Evolutionary conservation across 2,888 invertebrate species (phyloP), one percentile per base, ranked within the genome.

Genomic region (Zhuqinia jingwanae): DNA sequence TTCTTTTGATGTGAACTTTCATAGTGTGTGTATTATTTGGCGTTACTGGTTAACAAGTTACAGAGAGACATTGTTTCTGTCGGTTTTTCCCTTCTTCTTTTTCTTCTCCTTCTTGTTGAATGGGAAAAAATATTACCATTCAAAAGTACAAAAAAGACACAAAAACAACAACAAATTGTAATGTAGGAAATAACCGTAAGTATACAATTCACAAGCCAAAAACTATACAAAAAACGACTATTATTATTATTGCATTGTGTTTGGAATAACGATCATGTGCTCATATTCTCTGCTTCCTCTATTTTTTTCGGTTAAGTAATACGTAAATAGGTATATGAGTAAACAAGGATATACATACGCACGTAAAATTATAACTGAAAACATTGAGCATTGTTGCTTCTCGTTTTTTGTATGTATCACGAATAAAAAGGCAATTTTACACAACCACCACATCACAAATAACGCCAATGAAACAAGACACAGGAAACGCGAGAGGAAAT

Each of bases 221-320:
- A 36, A 36, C 36, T 36, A 36, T 36, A 36, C 36, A 36, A 68
- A 68, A 65, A 65, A 65, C 17, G 25, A 68, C 36, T 68, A 36
- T 20, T 36, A 42, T 68, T 68, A 68, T 68, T 68, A 68, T 68
- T 68, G 45, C 68, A 42, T 68, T 45, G 42, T 42, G 68, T 68
- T 68, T 68, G 68, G 68, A 68, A 68, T 68, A 45, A 45, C 68
- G 68, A 68, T 45, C 22, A 11, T 42, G 45, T 36, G 3, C 36
- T 36, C 8, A 6, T 36, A 3, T 36, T 6, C 8, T 36, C 20
- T 68, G 10, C 68, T 42, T 42, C 42, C 68, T 15, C 13, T 13
- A 36, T 50, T 3, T 30, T n/a, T n/a, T n/a, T n/a, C n/a, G n/a
- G n/a, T n/a, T n/a, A n/a, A n/a, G n/a, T n/a, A n/a, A n/a, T n/a